These are phyloP conservation scores for Drosophila truncata DNA, from an alignment of 1,140 invertebrate genomes.

Conservation along the genomic window DNA sequence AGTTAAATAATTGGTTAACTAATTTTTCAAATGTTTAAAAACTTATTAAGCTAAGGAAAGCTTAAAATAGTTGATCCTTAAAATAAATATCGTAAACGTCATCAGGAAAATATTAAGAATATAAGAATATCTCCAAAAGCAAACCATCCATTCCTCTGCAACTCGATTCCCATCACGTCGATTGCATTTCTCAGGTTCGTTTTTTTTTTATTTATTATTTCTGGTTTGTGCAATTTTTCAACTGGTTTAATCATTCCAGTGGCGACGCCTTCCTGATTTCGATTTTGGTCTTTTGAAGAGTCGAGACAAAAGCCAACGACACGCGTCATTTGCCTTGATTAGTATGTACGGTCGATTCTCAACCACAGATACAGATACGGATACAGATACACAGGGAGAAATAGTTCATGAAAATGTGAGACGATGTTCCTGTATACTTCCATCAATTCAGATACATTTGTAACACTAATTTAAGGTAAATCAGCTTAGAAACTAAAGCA, in stretches of 20 bases:
- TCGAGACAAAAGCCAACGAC: constrained; percentile 56
- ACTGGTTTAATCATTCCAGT: constrained; percentile 30
- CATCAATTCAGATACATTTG: background rate
- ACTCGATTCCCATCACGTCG: constrained; percentile 51
- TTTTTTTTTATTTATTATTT: background rate
- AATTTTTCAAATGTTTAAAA: too few relatives aligned
- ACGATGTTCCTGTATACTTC: background rate
- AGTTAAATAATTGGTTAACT: too few relatives aligned
- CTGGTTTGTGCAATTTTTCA: constrained; percentile 26
- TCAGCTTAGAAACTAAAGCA: background rate
- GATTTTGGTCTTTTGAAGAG: constrained; percentile 42
- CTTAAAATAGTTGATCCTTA: too few relatives aligned
- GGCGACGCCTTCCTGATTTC: constrained; percentile 21
- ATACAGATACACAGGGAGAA: constrained; percentile 13
- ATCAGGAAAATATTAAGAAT: background rate
- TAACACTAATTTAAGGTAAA: background rate
- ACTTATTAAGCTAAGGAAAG: too few relatives aligned
- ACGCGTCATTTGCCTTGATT: constrained; percentile 74
- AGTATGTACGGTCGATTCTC: constrained; percentile 57
- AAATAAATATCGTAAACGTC: background rate
- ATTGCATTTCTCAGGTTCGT: constrained; percentile 29
- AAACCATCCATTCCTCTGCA: background rate
- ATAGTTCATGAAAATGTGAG: background rate
- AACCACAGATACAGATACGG: constrained; percentile 24
- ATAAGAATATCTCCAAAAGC: background rate